Conservation (phyloP, 2,797 vertebrate genomes). For the Pampus argenteus region DNA sequence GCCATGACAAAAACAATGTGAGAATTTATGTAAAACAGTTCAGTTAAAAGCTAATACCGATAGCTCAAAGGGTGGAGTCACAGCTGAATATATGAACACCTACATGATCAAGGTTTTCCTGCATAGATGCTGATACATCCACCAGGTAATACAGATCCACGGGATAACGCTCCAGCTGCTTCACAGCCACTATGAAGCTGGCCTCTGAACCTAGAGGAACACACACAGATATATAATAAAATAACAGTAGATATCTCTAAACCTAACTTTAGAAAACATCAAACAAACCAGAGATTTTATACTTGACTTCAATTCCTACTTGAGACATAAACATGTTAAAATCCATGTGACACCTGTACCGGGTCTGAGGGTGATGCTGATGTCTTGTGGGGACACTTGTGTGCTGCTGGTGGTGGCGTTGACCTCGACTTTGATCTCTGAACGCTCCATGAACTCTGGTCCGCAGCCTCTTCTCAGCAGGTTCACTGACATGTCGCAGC, state of each 20-base stretch:
- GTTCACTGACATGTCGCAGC: conserved; percentile 90
- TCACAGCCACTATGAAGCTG: conserved; percentile 90
- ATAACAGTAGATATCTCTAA: neutral
- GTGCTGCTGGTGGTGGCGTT: conserved; percentile 83
- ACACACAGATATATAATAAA: neutral
- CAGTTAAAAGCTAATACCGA: no score
- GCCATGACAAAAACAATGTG: neutral
- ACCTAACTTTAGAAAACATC: neutral
- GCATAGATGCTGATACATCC: conserved; percentile 98
- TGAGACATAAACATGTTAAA: neutral
- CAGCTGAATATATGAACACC: conserved; percentile 19
- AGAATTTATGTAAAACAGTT: neutral
- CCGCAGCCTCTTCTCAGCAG: conserved; percentile 91
- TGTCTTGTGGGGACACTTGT: conserved; percentile 91
- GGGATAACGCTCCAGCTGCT: conserved; percentile 92
- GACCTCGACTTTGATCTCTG: conserved; percentile 85
- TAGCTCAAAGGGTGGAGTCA: no score
- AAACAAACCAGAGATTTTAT: neutral
- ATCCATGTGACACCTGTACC: conserved; percentile 79
- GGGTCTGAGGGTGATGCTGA: conserved; percentile 89
- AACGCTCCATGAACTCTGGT: conserved; percentile 89
- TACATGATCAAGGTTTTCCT: conserved; percentile 92
- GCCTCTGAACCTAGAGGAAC: conserved; percentile 87
- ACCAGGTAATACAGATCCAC: conserved; percentile 98
- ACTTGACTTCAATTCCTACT: neutral